These are phyloP conservation scores for Urosaurus nigricauda DNA, from an alignment of 2,797 vertebrate species.

Conservation along the genomic window DNA sequence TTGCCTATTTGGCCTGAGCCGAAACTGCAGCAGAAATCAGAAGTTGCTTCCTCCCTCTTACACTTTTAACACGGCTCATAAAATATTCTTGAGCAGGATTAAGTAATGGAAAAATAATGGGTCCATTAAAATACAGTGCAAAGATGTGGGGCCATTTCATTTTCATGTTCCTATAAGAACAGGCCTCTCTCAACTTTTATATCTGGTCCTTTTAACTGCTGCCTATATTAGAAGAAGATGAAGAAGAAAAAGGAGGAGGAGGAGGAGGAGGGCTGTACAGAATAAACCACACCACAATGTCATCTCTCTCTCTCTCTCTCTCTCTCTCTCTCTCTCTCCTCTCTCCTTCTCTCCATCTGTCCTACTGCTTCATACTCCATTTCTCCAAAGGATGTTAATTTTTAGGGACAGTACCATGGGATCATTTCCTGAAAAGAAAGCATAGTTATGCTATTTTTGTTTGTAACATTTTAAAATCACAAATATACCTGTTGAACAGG, in stretches of 20 bases:
- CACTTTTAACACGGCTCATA: conserved; percentile 26
- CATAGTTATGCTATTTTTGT: neutral
- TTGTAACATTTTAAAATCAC: too few relatives aligned
- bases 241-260: neutral
- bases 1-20: conserved; percentile 2
- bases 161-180: conserved; percentile 5
- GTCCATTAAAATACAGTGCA: conserved; percentile 19
- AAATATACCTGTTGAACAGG: neutral
- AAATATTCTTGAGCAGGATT: conserved; percentile 22
- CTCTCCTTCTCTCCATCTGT: neutral
- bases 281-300: neutral
- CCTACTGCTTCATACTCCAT: too few relatives aligned
- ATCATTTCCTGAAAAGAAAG: too few relatives aligned
- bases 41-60: neutral
- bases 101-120: conserved; percentile 32
- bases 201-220: conserved; percentile 4
- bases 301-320: neutral
- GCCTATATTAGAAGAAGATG: too few relatives aligned
- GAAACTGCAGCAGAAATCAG: neutral
- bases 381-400: too few relatives aligned
- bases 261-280: neutral
- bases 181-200: neutral
- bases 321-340: neutral
- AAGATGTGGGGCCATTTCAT: neutral
- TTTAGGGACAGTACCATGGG: too few relatives aligned